Evolutionary conservation across 2,888 invertebrate genomes (phyloP), one percentile per base, ranked within the genome.

Genomic region (Drosophila macrothrix): DNA sequence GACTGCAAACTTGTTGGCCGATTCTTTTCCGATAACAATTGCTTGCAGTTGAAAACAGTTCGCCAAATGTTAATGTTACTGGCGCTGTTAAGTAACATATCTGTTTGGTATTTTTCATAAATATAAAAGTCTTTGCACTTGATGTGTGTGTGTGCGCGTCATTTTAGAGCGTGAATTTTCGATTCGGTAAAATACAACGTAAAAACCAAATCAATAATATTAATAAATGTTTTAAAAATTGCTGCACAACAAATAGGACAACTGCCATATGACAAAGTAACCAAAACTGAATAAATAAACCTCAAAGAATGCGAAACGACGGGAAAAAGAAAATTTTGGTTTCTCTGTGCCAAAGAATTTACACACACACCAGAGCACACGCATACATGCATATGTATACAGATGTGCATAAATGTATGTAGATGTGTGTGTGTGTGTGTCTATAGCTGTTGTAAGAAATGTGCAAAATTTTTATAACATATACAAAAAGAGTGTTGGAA

Each of bases 291-390:
- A 67, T 53, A 63, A 72, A 62, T 67, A 68, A 61, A 70, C 25
- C 61, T 73, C 43, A 14, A 62, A 56, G 50, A 55, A 50, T 50
- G 52, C 58, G 65, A 28, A 62, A 28, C 69, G 54, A 52, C 55
- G 82, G 76, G 71, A 43, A 49, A 67, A 70, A 73, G 69, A 67
- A 80, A 73, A 79, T 68, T 82, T 83, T 79, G 67, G 72, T 79
- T 79, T 86, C 81, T 76, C 79, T 76, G 76, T 84, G 73, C 84
- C 79, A 74, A 80, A 81, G 84, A 86, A 88, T 84, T 84, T 78
- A 80, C 70, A 69, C 75, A 80, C 62, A 78, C 66, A 80, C 80
- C 31, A 41, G 62, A 77, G 73, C 67, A 69, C 35, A 78, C 78
- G 55, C 41, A 76, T 60, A 67, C 58, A 67, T 60, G 49, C 59